Evolutionary conservation across 2,797 vertebrate species (phyloP).

Genomic region (Phalloptychus januarius): DNA sequence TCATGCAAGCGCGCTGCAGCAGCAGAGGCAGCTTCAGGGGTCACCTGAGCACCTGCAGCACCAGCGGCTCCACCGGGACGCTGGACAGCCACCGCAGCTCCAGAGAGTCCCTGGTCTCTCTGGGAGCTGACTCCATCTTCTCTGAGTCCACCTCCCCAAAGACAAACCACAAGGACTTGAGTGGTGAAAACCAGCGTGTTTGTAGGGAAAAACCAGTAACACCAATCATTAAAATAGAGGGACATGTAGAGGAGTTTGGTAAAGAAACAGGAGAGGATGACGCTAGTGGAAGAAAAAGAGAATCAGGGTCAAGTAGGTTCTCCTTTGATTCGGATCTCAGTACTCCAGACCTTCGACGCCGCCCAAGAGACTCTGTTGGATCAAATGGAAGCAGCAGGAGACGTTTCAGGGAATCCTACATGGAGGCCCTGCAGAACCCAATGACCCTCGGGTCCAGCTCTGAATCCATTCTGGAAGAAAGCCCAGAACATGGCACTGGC

Average conservation of each 20-base stretch:
- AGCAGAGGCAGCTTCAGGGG: conserved; percentile 66
- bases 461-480: conserved; percentile 84
- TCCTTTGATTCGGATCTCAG: conserved; percentile 79
- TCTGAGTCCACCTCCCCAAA: conserved; percentile 69
- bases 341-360: conserved; percentile 72
- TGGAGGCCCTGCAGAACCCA: conserved; percentile 89
- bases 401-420: conserved; percentile 88
- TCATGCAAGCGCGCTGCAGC: conserved; percentile 75
- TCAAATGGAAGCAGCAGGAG: conserved; percentile 65
- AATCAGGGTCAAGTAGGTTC: conserved; percentile 64
- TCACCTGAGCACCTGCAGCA: conserved; percentile 75
- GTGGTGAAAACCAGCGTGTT: conserved; percentile 37
- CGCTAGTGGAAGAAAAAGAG: conserved; percentile 37
- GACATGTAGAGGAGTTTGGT: conserved; percentile 32
- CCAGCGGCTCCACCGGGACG: conserved; percentile 79
- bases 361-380: conserved; percentile 74
- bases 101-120: conserved; percentile 80
- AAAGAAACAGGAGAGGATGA: conserved; percentile 31
- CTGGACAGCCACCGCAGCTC: conserved; percentile 82
- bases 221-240: conserved; percentile 45
- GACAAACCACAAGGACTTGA: conserved; percentile 34
- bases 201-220: conserved; percentile 13
- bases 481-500: conserved; percentile 59
- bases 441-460: conserved; percentile 89
- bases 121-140: conserved; percentile 78